Percentiles rank a stretch among this genome's conserved stretches.
Conservation (phyloP, 2,113 vertebrate species). For the Corapipo altera region DNA sequence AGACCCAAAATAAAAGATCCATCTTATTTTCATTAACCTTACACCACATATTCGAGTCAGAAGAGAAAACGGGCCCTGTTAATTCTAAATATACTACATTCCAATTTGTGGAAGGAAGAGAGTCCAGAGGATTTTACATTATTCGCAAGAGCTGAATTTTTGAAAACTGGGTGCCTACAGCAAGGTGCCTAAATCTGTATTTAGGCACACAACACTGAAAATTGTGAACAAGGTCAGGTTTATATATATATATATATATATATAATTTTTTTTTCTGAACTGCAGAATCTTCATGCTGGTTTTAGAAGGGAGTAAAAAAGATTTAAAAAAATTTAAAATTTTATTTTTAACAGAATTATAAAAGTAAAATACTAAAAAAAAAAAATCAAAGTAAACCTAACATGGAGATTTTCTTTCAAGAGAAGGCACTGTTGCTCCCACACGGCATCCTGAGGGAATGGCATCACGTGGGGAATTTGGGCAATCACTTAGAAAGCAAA, state of each 20-base stretch:
- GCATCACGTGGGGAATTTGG: neutral
- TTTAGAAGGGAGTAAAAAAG: neutral
- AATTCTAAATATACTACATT: neutral
- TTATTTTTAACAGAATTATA: neutral
- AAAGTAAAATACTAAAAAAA: neutral
- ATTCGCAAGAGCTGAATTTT: conserved; percentile 1
- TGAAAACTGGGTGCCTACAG: neutral
- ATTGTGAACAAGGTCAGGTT: neutral
- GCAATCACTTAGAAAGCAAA: neutral
- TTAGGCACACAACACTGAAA: neutral
- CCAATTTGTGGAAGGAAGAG: neutral
- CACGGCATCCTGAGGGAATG: neutral
- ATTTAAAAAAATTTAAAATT: neutral
- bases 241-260: neutral
- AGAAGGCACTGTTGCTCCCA: neutral
- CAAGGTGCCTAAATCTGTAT: neutral
- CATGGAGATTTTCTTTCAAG: neutral
- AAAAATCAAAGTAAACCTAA: neutral
- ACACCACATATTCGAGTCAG: neutral
- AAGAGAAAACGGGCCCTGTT: neutral
- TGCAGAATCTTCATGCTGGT: neutral
- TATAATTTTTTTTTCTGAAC: neutral
- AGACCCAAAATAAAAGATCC: conserved; percentile 53
- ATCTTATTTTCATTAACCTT: conserved; percentile 54
- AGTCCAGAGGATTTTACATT: conserved; percentile 17